Percentiles rank a stretch among this genome's conserved stretches.
phyloP scores from a whole-genome alignment of 1,140 invertebrate species.

The Gryllus bimaculatus region DNA sequence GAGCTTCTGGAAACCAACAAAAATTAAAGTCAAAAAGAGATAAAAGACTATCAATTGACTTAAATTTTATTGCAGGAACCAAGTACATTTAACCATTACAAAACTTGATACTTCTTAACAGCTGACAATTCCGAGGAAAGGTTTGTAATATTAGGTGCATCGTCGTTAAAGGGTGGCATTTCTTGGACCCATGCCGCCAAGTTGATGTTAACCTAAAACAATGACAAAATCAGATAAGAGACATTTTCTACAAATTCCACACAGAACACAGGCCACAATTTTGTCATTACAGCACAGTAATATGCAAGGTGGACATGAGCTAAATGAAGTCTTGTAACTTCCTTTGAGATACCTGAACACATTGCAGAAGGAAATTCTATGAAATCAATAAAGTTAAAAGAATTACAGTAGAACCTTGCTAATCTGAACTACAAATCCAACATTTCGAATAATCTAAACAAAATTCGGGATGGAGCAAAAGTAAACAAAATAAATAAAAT shows the following conservation, averaged over 20 bases:
- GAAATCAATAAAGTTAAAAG: background rate
- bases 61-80: too few relatives aligned
- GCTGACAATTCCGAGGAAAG: background rate
- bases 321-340: background rate
- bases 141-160: background rate
- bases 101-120: background rate
- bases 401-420: too few relatives aligned
- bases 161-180: background rate
- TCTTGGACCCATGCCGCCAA: background rate
- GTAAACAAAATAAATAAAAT: too few relatives aligned
- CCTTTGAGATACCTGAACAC: background rate
- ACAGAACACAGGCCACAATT: too few relatives aligned
- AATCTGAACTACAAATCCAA: too few relatives aligned
- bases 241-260: background rate
- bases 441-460: too few relatives aligned
- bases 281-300: too few relatives aligned
- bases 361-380: background rate
- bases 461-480: too few relatives aligned
- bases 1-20: too few relatives aligned
- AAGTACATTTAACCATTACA: background rate
- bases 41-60: too few relatives aligned
- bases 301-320: background rate
- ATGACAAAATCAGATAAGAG: background rate
- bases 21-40: too few relatives aligned
- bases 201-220: background rate